phyloP scores from a whole-genome alignment of 2,888 invertebrate species.

The Parelbella ahira region DNA sequence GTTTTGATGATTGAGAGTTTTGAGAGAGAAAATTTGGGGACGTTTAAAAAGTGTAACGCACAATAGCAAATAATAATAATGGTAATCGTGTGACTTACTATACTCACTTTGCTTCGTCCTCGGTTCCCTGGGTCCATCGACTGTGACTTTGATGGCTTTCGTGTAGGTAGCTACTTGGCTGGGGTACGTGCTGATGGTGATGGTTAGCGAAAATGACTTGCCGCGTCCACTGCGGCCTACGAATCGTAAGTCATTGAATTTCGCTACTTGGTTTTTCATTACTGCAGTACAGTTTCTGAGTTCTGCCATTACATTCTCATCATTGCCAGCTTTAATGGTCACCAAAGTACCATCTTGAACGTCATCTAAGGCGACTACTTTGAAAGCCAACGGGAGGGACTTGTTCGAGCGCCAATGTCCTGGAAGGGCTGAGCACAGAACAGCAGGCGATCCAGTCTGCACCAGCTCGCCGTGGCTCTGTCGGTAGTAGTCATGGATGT shows the following conservation, averaged over 20 bases:
- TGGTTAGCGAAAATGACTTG: slow-evolving; percentile 96
- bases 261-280: slow-evolving; percentile 98
- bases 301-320: slow-evolving; percentile 98
- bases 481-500: slow-evolving; percentile 88
- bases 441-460: slow-evolving; percentile 96
- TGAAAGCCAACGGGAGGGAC: slow-evolving; percentile 96
- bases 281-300: slow-evolving; percentile 95
- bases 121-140: slow-evolving; percentile 99
- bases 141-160: slow-evolving; percentile 99
- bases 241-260: slow-evolving; percentile 98
- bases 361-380: slow-evolving; percentile 96
- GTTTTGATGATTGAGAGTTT: too few relatives aligned
- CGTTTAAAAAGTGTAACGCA: too few relatives aligned
- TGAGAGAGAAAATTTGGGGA: too few relatives aligned
- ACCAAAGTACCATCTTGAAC: slow-evolving; percentile 97
- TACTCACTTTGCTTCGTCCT: slow-evolving; percentile 97
- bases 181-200: slow-evolving; percentile 89
- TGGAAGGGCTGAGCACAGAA: slow-evolving; percentile 96
- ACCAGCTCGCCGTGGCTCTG: slow-evolving; percentile 96
- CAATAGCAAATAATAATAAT: too few relatives aligned
- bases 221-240: slow-evolving; percentile 98
- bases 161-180: slow-evolving; percentile 95
- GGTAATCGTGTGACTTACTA: slow-evolving; percentile 18
- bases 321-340: slow-evolving; percentile 97
- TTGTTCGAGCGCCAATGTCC: slow-evolving; percentile 99